These are phyloP conservation scores for Rhinogobio ventralis DNA, from an alignment of 2,797 vertebrate species.

Conservation along the genomic window DNA sequence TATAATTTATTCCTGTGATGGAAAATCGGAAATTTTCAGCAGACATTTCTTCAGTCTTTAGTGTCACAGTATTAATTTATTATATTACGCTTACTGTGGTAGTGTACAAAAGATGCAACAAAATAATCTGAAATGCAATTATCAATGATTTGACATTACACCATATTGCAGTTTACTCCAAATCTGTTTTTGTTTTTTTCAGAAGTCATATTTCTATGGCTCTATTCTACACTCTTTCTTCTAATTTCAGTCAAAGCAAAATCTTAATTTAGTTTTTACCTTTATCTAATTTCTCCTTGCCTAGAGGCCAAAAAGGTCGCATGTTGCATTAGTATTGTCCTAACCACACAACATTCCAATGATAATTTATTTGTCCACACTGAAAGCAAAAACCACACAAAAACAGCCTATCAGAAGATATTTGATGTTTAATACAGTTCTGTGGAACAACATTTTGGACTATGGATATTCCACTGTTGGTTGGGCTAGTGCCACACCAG, in stretches of 20 bases:
- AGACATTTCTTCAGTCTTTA: neutral
- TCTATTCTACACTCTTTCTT: neutral
- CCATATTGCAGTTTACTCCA: neutral
- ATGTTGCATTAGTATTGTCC: neutral
- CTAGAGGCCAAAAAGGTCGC: neutral
- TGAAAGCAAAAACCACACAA: neutral
- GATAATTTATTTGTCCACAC: neutral
- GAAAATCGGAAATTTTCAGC: neutral
- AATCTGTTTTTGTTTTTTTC: neutral
- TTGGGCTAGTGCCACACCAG: neutral
- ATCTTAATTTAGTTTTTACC: neutral
- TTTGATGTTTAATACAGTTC: neutral
- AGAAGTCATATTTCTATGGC: neutral
- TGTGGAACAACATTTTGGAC: neutral
- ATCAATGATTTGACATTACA: neutral
- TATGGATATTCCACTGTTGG: neutral
- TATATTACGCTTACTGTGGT: neutral
- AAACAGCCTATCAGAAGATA: neutral
- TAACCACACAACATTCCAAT: neutral
- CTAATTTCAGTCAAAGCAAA: neutral
- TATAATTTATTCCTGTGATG: neutral
- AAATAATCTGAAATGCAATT: neutral
- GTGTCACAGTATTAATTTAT: neutral
- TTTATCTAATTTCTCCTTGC: neutral
- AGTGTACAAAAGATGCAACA: neutral